Base-by-base conservation (phyloP, 92 coral and sea anemone genomes). In the Metridium senile region DNA sequence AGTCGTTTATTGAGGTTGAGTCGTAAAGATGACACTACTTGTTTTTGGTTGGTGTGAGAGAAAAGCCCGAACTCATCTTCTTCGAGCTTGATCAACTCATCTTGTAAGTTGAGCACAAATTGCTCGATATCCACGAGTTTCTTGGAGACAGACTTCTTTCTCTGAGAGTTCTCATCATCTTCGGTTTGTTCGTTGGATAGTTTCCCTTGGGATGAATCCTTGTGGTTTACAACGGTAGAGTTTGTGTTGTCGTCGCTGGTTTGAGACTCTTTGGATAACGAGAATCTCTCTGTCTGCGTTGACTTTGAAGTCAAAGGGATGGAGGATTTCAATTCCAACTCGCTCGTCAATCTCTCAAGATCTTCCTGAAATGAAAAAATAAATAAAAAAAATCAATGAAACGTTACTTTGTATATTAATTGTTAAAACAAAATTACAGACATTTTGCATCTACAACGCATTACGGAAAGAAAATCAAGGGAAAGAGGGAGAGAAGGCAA, bases 1-100 rank as follows among this genome's bases (percentile, higher is more conserved):
- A 88, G 86, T 33, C 93, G 62, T 23, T 76, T 72, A 66, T 79
- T 88, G 65, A 88, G 69, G 31, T 68, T 81, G 0, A 70, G 49
- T 79, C 88, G 58, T 61, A 88, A 45, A 23, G 85, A 70, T 0
- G 86, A 80, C 20, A 84, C 52, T 0, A 43, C 86, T 52, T 62
- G 79, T 27, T 68, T 35, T 33, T 75, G 82, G 63, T 80, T 78
- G 1, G 69, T 45, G 30, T 88, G 83, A 10, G 72, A 63, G 6
- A 75, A 72, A 23, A 52, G 71, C 1, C 80, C 93, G 0, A 82
- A 76, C 28, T 80, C 76, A 20, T 68, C 74, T 16, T 62, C 74
- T 67, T 79, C 84, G 13, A 79, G 63, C 61, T 70, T 79, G 32
- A 19, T 47, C 11, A 79, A 56, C 35, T 79, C 84, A 67, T 70